These are phyloP conservation scores for Helicoverpa zea DNA, from an alignment of 1,140 invertebrate species.

Conservation along the genomic window DNA sequence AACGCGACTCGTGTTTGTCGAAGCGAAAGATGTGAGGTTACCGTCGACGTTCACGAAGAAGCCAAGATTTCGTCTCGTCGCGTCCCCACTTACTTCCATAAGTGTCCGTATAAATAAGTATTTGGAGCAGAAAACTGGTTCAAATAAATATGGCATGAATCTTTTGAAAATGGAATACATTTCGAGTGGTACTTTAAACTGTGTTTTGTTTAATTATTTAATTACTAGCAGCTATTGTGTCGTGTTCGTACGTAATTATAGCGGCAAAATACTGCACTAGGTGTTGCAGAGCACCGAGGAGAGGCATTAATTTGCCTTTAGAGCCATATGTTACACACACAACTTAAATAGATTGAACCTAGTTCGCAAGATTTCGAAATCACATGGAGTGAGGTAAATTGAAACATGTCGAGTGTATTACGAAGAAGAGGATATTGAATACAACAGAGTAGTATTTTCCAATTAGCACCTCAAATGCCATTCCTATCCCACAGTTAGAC, in stretches of 20 bases:
- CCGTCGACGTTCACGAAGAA: not conserved
- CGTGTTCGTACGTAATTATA: not conserved
- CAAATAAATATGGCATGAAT: conserved; percentile 1
- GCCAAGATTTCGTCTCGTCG: conserved; percentile 36
- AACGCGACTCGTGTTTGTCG: conserved; percentile 14
- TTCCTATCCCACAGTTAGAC: conserved; percentile 46
- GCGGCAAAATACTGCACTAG: not conserved
- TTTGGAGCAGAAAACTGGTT: conserved; percentile 31
- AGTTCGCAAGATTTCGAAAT: not conserved
- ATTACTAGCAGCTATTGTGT: not conserved
- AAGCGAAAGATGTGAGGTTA: conserved; percentile 31
- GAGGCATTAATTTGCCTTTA: not conserved
- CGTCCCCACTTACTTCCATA: conserved; percentile 13
- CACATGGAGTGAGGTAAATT: not conserved
- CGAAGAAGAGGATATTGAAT: conserved; percentile 21
- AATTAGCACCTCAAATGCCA: conserved; percentile 53
- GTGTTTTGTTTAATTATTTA: not conserved
- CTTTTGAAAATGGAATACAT: conserved; percentile 1
- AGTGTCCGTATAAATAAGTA: conserved; percentile 45
- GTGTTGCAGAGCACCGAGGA: not conserved
- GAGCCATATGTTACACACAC: not conserved
- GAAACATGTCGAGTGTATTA: conserved; percentile 15
- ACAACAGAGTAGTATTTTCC: conserved; percentile 36
- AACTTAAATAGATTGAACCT: not conserved
- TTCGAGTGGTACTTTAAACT: not conserved